Evolutionary conservation across 1,140 invertebrate genomes (phyloP).

Genomic region (Diploscapter pachys): DNA sequence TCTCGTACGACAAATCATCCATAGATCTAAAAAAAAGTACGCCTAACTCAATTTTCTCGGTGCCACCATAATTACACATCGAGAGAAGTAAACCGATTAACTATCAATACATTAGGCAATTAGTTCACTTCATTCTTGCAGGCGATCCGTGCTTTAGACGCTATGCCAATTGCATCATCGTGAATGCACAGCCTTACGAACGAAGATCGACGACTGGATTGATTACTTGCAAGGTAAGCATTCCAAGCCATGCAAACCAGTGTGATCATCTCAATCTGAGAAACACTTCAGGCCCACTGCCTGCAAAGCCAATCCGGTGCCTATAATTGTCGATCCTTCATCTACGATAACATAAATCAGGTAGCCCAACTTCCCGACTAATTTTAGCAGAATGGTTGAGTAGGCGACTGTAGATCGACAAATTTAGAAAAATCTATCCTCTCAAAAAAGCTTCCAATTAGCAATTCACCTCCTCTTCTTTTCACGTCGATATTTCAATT

Average conservation of each 20-base stretch:
- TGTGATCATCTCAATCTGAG: conserved; percentile 46
- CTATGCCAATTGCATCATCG: conserved; percentile 53
- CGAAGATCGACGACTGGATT: conserved; percentile 35
- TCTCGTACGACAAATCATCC: not conserved
- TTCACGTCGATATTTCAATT: not conserved
- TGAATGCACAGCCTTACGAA: conserved; percentile 58
- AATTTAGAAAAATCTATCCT: conserved; percentile 6
- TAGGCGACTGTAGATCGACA: not conserved
- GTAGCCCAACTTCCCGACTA: conserved; percentile 29
- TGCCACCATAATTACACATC: not conserved
- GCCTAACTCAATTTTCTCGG: conserved; percentile 21
- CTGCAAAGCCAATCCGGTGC: conserved; percentile 51
- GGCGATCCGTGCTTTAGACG: conserved; percentile 57
- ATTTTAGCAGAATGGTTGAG: not conserved
- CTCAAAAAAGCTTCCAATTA: not conserved
- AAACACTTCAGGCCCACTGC: conserved; percentile 55
- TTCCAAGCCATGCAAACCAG: not conserved
- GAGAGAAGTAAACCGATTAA: conserved; percentile 1
- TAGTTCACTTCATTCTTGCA: conserved; percentile 27
- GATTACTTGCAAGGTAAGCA: not conserved
- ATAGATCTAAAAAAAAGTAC: conserved; percentile 15
- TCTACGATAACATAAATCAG: conserved; percentile 58
- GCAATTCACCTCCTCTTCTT: not conserved
- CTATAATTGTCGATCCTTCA: conserved; percentile 56
- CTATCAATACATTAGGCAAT: not conserved